Percentiles rank a stretch among this genome's conserved stretches.
These are phyloP conservation scores for Scaptomyza flava DNA, from an alignment of 2,888 invertebrate species.

Conservation along the genomic window DNA sequence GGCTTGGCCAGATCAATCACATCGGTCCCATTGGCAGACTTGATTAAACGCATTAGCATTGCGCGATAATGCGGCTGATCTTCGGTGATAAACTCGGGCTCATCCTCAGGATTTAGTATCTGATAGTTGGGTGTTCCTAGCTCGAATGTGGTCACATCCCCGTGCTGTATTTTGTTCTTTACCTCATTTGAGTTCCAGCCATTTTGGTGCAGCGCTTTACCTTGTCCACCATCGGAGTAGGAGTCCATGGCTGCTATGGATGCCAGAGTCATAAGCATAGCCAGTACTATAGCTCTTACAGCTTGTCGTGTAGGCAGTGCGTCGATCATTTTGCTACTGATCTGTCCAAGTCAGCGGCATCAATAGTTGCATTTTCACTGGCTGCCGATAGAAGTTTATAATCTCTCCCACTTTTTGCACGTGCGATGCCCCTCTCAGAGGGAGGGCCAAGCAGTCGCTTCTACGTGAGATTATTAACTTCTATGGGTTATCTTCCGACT, in stretches of 20 bases:
- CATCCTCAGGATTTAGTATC: conserved; percentile 76
- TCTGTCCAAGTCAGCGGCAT: conserved; percentile 27
- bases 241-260: conserved; percentile 9
- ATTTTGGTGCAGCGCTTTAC: conserved; percentile 28
- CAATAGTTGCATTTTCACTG: conserved; percentile 36
- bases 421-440: conserved; percentile 12
- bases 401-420: conserved; percentile 27
- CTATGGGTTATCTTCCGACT: conserved; percentile 21
- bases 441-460: conserved; percentile 7
- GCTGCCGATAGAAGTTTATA: conserved; percentile 48
- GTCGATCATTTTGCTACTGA: conserved; percentile 68
- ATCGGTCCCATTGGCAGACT: conserved; percentile 30
- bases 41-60: conserved; percentile 59
- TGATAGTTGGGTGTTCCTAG: conserved; percentile 74
- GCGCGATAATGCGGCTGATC: conserved; percentile 76
- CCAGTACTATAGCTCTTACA: conserved; percentile 16
- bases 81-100: conserved; percentile 77
- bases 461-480: conserved; percentile 64
- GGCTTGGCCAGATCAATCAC: conserved; percentile 59
- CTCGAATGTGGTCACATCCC: conserved; percentile 76
- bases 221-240: background rate
- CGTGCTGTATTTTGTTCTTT: conserved; percentile 69
- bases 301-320: conserved; percentile 43
- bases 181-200: conserved; percentile 55
- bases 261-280: conserved; percentile 29